Base-by-base conservation (phyloP, 2,797 vertebrate species). In the Valencia hispanica region DNA sequence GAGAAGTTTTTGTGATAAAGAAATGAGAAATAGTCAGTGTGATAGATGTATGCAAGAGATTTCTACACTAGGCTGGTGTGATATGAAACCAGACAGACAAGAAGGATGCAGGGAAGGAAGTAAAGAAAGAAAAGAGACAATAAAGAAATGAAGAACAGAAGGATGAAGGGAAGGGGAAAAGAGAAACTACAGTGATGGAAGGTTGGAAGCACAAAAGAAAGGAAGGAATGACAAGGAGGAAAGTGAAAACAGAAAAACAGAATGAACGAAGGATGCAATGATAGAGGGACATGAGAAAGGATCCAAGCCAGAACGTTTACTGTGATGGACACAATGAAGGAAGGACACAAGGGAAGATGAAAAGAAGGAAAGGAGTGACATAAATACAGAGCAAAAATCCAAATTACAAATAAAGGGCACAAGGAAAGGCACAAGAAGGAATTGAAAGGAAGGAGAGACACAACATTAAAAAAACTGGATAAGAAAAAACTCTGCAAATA, bases 21-120 rank as follows among this genome's bases (percentile, higher is more conserved):
- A 53, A 39, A 45, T 48, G 47, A 77, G 70, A 79, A 61, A 73
- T 43, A 2, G 41, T 61, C 69, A 5, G n/a, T 51, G 74, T 70
- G 57, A 57, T 30, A 4, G 12, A 57, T 2, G 36, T 55, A n/a
- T 9, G 36, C 4, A 43, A 14, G 20, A 66, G 39, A 66, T 41
- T 41, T 41, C 25, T 43, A 15, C 36, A 7, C 12, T n/a, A 36
- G 3, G 34, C 34, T 66, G 63, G 22, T 41, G n/a, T 41, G 2
- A 63, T 4, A 20, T 39, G 34, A 63, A 63, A 20, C 20, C 8
- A 25, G 36, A n/a, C 5, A 0, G 36, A n/a, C 36, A 61, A 2
- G 57, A 61, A 61, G 17, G 32, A 61, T 17, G 15, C 14, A 34
- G 34, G 57, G 57, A 61, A 61, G 8, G 15, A 59, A 59, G 55